Conservation (phyloP, 2,113 vertebrate species). For the Ceratotherium simum region DNA sequence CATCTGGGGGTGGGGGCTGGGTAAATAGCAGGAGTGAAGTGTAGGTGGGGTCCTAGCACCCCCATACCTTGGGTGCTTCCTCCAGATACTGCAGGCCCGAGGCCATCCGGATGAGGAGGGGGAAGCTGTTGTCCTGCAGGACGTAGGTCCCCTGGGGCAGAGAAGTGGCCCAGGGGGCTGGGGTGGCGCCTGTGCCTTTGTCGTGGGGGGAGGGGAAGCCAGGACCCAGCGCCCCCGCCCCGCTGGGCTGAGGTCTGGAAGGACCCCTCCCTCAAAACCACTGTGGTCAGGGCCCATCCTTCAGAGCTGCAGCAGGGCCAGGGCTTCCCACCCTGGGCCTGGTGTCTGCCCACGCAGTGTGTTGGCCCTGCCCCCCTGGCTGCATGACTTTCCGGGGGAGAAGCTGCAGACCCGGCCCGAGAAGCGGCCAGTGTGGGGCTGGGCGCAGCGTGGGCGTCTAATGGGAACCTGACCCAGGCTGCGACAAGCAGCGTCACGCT, state of each 20-base stretch:
- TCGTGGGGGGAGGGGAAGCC: background rate
- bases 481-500: background rate
- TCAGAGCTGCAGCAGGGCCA: background rate
- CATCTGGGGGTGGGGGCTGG: background rate
- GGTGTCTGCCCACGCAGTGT: no score
- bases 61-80: constrained; percentile 91
- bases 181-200: background rate
- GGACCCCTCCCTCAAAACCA: background rate
- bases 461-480: fast-evolving
- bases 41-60: background rate
- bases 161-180: background rate
- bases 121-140: constrained; percentile 92
- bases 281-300: fast-evolving
- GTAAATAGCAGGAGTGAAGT: background rate
- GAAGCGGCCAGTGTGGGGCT: fast-evolving
- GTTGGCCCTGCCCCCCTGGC: background rate
- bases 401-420: background rate
- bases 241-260: background rate
- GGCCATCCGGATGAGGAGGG: constrained; percentile 88
- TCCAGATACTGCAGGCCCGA: constrained; percentile 91
- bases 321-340: background rate
- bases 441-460: fast-evolving
- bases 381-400: background rate
- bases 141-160: constrained; percentile 91
- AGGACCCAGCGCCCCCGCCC: background rate